Evolutionary conservation across 2,113 vertebrate species (phyloP), one percentile per base, ranked within the genome.

Genomic region (Scophthalmus maximus): DNA sequence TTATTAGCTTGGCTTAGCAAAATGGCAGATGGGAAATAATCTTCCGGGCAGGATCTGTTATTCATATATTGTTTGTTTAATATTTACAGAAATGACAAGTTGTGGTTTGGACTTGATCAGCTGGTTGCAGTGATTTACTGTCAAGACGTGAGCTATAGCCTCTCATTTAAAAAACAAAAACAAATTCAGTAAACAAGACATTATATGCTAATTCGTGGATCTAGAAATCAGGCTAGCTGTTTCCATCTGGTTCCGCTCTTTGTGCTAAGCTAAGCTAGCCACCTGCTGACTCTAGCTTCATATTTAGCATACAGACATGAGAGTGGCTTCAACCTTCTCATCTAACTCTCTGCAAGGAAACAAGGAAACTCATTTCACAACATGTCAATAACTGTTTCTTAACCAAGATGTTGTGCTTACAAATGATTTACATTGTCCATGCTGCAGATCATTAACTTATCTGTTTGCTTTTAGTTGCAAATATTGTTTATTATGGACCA

Each of bases 401-500:
- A 34, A 1, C 17, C 20, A 2, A n/a, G 5, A 1, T 50, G 18
- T 40, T 52, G 38, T 29, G 0, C 30, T 73, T 40, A 32, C 12
- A 32, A 40, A 25, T 40, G 5, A 49, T 50, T 67, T 10, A 56
- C 26, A 56, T 18, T 11, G 1, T 49, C 8, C n/a, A 29, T 15
- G 17, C 12, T 3, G 18, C 18, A 22, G 50, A 57, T 59, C 0
- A 53, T 59, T 26, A 60, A 40, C 30, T 50, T 8, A 2, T 69
- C 12, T 6, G 14, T 60, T 52, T 78, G 47, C 47, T 46, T 63
- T 36, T 46, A 5, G 0, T 20, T 51, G 8, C 49, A 38, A 75
- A 52, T 32, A 5, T 65, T 78, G 65, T 84, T 69, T 84, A 70
- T 66, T 68, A 55, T 40, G 64, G 79, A 87, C 80, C 75, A 83